A percentile compares a stretch with the other conserved stretches of the same genome.
phyloP scores from a whole-genome alignment of 1,140 invertebrate species.

The Chymomyza costata region DNA sequence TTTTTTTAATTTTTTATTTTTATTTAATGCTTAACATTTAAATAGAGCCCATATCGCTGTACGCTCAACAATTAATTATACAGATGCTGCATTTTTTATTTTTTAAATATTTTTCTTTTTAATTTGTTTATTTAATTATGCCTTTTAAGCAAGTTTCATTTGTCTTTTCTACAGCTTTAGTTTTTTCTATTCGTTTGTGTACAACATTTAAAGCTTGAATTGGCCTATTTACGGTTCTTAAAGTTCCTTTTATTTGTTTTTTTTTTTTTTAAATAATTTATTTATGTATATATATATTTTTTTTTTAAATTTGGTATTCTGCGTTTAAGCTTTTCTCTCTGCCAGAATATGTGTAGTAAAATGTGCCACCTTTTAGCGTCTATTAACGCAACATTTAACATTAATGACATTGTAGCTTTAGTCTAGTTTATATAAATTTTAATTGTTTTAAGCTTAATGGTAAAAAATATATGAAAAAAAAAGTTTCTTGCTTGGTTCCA shows the following conservation, averaged over 20 bases:
- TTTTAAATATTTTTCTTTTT: no score
- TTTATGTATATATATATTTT: slow-evolving; percentile 6
- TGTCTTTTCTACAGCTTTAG: no score
- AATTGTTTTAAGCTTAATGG: slow-evolving; percentile 18
- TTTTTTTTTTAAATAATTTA: no score
- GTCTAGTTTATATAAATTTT: slow-evolving; percentile 3
- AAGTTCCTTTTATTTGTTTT: slow-evolving; percentile 14
- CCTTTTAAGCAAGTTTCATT: no score
- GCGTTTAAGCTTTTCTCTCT: slow-evolving; percentile 18
- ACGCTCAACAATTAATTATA: slow-evolving; percentile 30
- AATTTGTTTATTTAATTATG: no score
- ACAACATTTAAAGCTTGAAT: slow-evolving; percentile 71
- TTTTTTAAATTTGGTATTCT: slow-evolving; percentile 7
- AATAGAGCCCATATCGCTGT: slow-evolving; percentile 28
- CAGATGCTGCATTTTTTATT: slow-evolving; percentile 17
- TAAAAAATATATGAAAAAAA: slow-evolving; percentile 64
- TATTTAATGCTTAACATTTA: slow-evolving; percentile 51
- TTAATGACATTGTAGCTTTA: slow-evolving; percentile 18
- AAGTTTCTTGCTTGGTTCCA: slow-evolving; percentile 17
- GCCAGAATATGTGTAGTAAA: slow-evolving; percentile 38
- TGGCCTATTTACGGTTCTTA: slow-evolving; percentile 3
- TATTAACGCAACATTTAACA: slow-evolving; percentile 64
- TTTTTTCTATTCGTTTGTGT: slow-evolving; percentile 23
- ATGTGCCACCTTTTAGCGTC: slow-evolving; percentile 35
- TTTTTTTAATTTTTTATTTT: slow-evolving; percentile 7